Evolutionary conservation across 2,113 vertebrate genomes (phyloP), one percentile per base, ranked within the genome.

Genomic region (Psilopogon haemacephalus): DNA sequence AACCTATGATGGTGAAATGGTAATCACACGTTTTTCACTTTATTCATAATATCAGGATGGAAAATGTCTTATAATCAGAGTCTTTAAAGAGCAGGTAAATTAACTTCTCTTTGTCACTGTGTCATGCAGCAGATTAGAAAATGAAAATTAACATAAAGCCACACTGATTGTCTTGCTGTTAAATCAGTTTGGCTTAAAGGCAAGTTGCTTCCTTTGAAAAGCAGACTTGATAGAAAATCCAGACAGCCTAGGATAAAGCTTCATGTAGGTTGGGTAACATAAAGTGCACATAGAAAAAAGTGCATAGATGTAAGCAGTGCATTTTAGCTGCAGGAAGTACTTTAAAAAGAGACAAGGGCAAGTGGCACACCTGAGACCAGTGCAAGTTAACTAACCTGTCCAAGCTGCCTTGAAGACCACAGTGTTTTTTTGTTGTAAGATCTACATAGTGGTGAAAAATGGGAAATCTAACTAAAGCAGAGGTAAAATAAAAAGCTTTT

Each of bases 1-100:
- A 84, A 99, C 99, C 44, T 99, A 99, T 0, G 99, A 99, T 89
- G 99, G 99, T 92, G 99, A 99, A 98, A 99, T 99, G 99, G 99
- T 99, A 98, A 72, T 69, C 12, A 13, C 8, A 0, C 52, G 10
- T 71, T 48, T 48, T 90, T 32, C 32, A 27, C 20, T 68, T 48
- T 44, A 24, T 87, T 75, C 14, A 30, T 23, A 56, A 10, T 50
- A 26, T 3, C 64, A 30, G 72, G 17, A 23, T 3, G 1, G 19
- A 50, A 80, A 50, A 37, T 30, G 8, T 81, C 24, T 50, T 33
- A 21, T 46, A 55, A 59, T 62, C 35, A 30, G 12, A 60, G 26
- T 54, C 28, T 84, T 81, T 89, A 48, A 58, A 73, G 46, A 87
- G 20, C 27, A 55, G 26, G 35, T 19, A 38, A 63, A 30, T 27